Base-by-base conservation (phyloP, 2,113 vertebrate species). In the Stictonetta naevosa region DNA sequence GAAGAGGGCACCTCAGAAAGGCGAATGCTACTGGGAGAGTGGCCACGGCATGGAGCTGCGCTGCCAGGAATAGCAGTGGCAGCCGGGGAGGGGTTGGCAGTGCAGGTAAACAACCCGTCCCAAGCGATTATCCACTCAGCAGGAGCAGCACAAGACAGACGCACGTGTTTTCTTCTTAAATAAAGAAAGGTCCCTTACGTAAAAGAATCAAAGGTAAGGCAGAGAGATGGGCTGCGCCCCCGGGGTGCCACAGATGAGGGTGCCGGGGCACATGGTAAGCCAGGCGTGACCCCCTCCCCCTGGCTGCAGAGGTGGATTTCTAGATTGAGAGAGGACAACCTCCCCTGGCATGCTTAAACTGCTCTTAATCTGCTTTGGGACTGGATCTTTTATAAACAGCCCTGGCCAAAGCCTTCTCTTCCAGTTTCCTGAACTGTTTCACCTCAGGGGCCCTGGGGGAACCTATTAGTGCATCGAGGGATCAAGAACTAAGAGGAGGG, bases 281-380 rank as follows among this genome's bases (percentile, higher is more conserved):
- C 88, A 97, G 87, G 93, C 87, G 9, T 95, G 95, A 88, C 83
- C 59, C 82, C 29, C 66, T 81, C 68, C 74, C 63, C 76, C 56
- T 79, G 0, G 0, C 31, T n/a, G 88, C 75, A 67, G 75, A 0
- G 33, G 44, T 97, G 94, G 95, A 96, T 97, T 97, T 96, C 92
- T 96, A 74, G 58, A 89, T 89, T 83, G 59, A 64, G 94, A 68
- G 79, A 91, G 93, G 93, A 89, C 95, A 95, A 89, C 95, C 94
- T 95, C 94, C 88, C 74, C 90, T 66, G 78, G 95, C 96, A 95
- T 92, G 92, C 92, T 95, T 95, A 96, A 97, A 95, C 42, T 92
- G 85, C 83, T 60, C 81, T 72, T 97, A 97, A 97, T 87, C 97
- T 87, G 88, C 95, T 97, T 97, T 97, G 89, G 78, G 80, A 42